A percentile compares a stretch with the other conserved stretches of the same genome.
Conservation (phyloP, 2,113 vertebrate species). For the Carassius gibelio region DNA sequence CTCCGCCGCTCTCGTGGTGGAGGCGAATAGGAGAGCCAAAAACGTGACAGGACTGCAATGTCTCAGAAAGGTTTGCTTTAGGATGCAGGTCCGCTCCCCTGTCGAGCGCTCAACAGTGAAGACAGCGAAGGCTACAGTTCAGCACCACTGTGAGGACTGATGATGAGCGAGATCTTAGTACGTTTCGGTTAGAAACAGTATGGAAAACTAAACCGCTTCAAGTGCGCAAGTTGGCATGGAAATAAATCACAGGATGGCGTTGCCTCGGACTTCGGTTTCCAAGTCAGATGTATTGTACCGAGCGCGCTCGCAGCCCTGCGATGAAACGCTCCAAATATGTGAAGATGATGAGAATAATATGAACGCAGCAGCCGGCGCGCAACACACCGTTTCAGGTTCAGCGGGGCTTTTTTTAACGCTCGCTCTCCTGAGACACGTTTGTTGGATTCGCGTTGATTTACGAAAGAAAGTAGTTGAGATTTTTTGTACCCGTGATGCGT, state of each 20-base stretch:
- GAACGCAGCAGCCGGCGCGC: neutral
- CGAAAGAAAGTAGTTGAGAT: neutral
- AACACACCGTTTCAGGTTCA: neutral
- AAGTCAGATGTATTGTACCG: neutral
- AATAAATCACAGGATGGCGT: constrained; percentile 14
- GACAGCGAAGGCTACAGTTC: constrained; percentile 82
- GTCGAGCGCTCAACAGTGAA: constrained; percentile 78
- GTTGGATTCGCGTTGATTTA: neutral
- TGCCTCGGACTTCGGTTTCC: constrained; percentile 23
- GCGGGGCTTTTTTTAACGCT: neutral
- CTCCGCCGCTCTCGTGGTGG: constrained; percentile 78
- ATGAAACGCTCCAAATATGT: constrained; percentile 38
- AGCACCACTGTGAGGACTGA: constrained; percentile 64
- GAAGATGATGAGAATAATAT: constrained; percentile 30
- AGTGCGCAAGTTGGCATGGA: constrained; percentile 14
- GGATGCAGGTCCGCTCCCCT: constrained; percentile 86
- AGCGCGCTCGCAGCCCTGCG: constrained; percentile 13
- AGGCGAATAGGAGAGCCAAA: constrained; percentile 73
- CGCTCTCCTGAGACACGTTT: neutral
- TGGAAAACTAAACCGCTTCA: neutral
- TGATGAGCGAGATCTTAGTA: constrained; percentile 52
- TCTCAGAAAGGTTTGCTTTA: constrained; percentile 84
- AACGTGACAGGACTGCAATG: constrained; percentile 95
- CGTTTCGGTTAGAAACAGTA: neutral
- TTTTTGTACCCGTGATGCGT: neutral